These are phyloP conservation scores for Plagodis dolabraria DNA, from an alignment of 2,888 invertebrate species.

Conservation along the genomic window DNA sequence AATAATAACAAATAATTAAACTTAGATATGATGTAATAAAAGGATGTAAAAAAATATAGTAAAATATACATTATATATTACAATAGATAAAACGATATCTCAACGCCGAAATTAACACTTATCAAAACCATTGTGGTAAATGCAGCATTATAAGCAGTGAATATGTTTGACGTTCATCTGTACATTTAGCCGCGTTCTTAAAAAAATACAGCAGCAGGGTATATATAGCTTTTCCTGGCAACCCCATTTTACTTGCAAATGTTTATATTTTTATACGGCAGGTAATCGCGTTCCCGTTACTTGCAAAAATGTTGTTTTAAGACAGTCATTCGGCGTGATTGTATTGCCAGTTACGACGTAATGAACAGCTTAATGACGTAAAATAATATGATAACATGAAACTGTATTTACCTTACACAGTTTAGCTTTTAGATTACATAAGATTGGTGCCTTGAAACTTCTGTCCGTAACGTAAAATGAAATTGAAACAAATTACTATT, in stretches of 20 bases:
- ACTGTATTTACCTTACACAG: neutral
- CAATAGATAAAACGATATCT: too few species aligned
- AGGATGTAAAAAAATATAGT: too few species aligned
- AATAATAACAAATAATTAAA: too few species aligned
- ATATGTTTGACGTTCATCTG: too few species aligned
- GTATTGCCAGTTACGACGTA: constrained; percentile 29
- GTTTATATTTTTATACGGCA: constrained; percentile 29
- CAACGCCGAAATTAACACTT: too few species aligned
- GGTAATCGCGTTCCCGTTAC: constrained; percentile 34
- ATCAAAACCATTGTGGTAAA: too few species aligned
- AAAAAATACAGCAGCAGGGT: neutral
- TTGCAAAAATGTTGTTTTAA: constrained; percentile 32
- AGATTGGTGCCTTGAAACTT: too few species aligned
- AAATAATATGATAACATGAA: constrained; percentile 16
- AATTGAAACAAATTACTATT: too few species aligned
- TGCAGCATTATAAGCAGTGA: too few species aligned
- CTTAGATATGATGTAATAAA: too few species aligned
- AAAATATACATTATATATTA: too few species aligned
- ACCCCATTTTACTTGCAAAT: constrained; percentile 12
- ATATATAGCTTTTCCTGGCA: neutral
- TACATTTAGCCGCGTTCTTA: neutral
- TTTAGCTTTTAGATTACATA: neutral
- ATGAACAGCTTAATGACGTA: constrained; percentile 25
- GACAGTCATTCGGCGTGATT: constrained; percentile 31
- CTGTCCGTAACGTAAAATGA: too few species aligned